These are phyloP conservation scores for Copidosoma aretas DNA, from an alignment of 2,888 invertebrate species.

Conservation along the genomic window DNA sequence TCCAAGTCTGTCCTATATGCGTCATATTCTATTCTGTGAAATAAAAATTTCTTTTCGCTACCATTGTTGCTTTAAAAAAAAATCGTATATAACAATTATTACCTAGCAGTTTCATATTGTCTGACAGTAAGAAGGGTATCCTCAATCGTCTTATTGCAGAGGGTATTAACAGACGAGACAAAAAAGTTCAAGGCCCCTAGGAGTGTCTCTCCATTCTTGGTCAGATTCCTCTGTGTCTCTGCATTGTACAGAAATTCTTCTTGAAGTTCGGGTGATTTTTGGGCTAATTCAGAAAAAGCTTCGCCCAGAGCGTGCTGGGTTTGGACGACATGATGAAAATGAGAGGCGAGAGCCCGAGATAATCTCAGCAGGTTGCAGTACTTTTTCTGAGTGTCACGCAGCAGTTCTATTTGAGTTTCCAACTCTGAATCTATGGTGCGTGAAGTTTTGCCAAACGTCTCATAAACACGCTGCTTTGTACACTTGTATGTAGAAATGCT, in stretches of 20 bases:
- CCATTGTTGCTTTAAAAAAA: slow-evolving; percentile 23
- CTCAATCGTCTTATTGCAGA: slow-evolving; percentile 97
- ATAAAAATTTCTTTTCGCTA: slow-evolving; percentile 21
- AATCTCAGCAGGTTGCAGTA: slow-evolving; percentile 87
- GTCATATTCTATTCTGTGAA: slow-evolving; percentile 89
- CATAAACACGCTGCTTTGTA: slow-evolving; percentile 94
- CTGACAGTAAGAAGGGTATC: slow-evolving; percentile 84
- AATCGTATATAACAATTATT: no score
- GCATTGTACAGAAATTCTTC: slow-evolving; percentile 95
- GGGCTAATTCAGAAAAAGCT: slow-evolving; percentile 92
- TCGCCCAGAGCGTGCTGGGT: slow-evolving; percentile 90
- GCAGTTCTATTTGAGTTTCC: slow-evolving; percentile 90
- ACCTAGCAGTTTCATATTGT: slow-evolving; percentile 78
- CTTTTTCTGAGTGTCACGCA: slow-evolving; percentile 93
- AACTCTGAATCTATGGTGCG: slow-evolving; percentile 90
- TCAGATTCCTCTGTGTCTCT: slow-evolving; percentile 91
- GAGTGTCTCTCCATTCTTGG: slow-evolving; percentile 91
- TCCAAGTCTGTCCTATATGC: slow-evolving; percentile 96
- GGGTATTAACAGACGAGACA: slow-evolving; percentile 91
- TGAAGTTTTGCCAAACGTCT: slow-evolving; percentile 93
- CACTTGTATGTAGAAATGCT: slow-evolving; percentile 98
- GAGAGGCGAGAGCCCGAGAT: slow-evolving; percentile 83
- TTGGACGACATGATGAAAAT: slow-evolving; percentile 86
- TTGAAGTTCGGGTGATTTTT: slow-evolving; percentile 94
- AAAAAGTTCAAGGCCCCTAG: slow-evolving; percentile 95